Evolutionary conservation across 2,113 vertebrate genomes (phyloP), one percentile per base, ranked within the genome.

Genomic region (Sorex araneus): DNA sequence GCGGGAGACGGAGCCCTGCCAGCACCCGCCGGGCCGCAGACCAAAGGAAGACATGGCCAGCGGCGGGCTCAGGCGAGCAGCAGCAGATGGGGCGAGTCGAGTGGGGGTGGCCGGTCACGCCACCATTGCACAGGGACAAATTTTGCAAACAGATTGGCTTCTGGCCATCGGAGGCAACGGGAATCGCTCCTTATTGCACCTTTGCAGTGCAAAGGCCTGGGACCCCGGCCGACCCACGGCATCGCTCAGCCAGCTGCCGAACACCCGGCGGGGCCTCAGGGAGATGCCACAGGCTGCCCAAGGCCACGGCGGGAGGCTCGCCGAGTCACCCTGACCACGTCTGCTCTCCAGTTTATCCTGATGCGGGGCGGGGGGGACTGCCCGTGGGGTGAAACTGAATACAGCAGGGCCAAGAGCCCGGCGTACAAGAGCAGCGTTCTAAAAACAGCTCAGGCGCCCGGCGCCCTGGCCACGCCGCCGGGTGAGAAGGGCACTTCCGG

Each of bases 351-450:
- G 34, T 40, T 74, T 66, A 79, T 71, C 84, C 69, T 89, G 87
- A 36, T 13, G 45, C n/a, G n/a, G n/a, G n/a, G 73, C 36, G 74
- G 27, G 90, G 64, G 43, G 76, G 87, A 84, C 43, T 84, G 73
- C 34, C 69, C 15, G 6, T 4, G 1, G 92, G 80, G 47, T 66
- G 84, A 25, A 80, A 75, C 86, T 94, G 50, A 95, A 86, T 78
- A 77, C 30, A 19, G 9, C 15, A 73, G 28, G 79, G 71, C 60
- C 50, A 32, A 87, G 89, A 89, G 19, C 89, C 50, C 70, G 71
- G 88, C 71, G 95, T 93, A 43, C 80, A 94, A 92, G 91, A 90
- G 87, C 57, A 90, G 83, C 95, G 83, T 95, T 92, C 94, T 84
- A 73, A 87, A 43, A 54, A 82, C 10, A 12, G 32, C 78, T 91